A percentile compares a stretch with the other conserved stretches of the same genome.
phyloP scores from a whole-genome alignment of 2,797 vertebrate genomes.

The Alectoris magna region DNA sequence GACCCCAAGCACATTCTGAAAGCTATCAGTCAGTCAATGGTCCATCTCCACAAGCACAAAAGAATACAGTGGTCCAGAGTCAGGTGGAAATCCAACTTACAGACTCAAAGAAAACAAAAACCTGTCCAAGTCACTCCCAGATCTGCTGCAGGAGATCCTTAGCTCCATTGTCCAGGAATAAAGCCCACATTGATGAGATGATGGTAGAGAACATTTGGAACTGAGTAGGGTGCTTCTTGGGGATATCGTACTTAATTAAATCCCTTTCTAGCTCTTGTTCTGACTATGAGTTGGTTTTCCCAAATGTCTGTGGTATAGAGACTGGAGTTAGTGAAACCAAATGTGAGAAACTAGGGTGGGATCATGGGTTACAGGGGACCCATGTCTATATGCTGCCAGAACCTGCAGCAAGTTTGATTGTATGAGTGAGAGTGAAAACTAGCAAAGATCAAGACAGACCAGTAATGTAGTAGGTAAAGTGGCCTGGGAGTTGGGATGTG shows the following conservation, averaged over 20 bases:
- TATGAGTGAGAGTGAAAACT: background rate
- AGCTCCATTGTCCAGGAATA: no score
- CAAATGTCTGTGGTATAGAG: rapidly evolving
- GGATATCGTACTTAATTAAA: rapidly evolving
- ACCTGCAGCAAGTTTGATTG: background rate
- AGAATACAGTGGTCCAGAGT: no score
- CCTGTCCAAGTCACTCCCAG: no score
- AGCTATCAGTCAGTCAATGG: no score
- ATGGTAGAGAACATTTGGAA: background rate
- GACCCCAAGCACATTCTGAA: no score
- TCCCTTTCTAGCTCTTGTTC: background rate
- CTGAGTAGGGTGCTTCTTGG: rapidly evolving
- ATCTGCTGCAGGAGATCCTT: no score
- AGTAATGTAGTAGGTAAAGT: background rate
- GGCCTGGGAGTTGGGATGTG: rapidly evolving
- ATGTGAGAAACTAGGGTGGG: rapidly evolving
- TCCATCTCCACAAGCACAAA: no score
- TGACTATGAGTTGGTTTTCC: background rate
- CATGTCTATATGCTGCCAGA: background rate
- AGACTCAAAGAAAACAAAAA: no score
- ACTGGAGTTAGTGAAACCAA: background rate
- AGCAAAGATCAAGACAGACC: background rate
- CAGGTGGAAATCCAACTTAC: no score
- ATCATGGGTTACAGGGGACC: rapidly evolving
- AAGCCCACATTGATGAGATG: no score